phyloP scores from a whole-genome alignment of 2,113 vertebrate genomes.

The Brachirus orientalis region DNA sequence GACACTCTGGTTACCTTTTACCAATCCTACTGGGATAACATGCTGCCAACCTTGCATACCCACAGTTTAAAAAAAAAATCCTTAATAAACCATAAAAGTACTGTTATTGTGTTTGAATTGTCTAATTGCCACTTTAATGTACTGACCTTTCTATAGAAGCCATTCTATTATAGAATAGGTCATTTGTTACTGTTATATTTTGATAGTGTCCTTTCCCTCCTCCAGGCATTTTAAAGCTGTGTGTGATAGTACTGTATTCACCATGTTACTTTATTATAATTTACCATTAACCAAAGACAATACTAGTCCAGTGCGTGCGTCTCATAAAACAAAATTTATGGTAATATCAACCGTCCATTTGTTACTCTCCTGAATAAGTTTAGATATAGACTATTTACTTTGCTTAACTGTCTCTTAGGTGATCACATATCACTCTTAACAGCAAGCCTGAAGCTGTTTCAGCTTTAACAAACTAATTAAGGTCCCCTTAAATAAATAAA shows the following conservation, averaged over 20 bases:
- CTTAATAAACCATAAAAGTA: too few species aligned
- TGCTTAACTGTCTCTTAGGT: slow-evolving; percentile 20
- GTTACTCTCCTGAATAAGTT: too few species aligned
- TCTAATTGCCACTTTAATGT: background rate
- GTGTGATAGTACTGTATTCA: background rate
- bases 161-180: background rate
- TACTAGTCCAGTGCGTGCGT: background rate
- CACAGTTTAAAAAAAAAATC: too few species aligned
- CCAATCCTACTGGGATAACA: too few species aligned
- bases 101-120: too few species aligned
- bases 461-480: slow-evolving; percentile 54
- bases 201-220: background rate
- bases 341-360: background rate
- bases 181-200: background rate
- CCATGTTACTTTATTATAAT: background rate
- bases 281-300: background rate
- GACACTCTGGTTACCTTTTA: too few species aligned
- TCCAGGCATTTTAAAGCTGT: background rate
- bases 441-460: slow-evolving; percentile 35
- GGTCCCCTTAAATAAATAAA: slow-evolving; percentile 45
- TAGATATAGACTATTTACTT: slow-evolving; percentile 12
- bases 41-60: too few species aligned
- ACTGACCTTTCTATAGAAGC: background rate
- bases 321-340: background rate
- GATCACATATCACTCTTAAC: slow-evolving; percentile 3